Evolutionary conservation across 2,888 invertebrate species (phyloP).

Genomic region (Gnatocerus cornutus): DNA sequence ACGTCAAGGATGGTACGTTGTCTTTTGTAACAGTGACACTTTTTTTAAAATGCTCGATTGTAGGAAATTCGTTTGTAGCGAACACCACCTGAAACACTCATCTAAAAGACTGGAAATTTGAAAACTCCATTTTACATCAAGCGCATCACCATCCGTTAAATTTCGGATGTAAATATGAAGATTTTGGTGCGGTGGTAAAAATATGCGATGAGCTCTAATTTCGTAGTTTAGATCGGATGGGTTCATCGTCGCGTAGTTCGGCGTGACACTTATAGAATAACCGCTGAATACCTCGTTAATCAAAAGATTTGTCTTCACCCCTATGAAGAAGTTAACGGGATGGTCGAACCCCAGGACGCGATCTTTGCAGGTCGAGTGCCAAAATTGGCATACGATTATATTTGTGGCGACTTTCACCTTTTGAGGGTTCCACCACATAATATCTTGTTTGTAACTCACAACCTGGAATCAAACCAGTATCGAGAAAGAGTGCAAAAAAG

Average conservation of each 20-base stretch:
- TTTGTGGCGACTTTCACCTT: conserved; percentile 2
- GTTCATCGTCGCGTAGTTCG: too few species aligned
- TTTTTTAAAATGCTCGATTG: conserved; percentile 5
- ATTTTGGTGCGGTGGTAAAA: neutral
- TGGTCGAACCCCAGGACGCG: conserved; percentile 3
- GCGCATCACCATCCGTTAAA: neutral
- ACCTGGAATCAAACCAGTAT: neutral
- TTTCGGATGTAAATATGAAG: neutral
- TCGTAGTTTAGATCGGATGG: neutral
- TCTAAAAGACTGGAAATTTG: neutral
- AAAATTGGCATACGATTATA: conserved; percentile 13
- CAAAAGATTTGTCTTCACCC: neutral
- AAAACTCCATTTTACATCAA: conserved; percentile 1
- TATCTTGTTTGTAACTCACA: conserved; percentile 14
- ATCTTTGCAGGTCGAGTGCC: conserved; percentile 33
- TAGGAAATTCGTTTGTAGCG: conserved; percentile 9
- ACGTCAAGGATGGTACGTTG: neutral
- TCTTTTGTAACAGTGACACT: neutral
- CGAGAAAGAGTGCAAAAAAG: neutral
- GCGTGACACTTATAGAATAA: too few species aligned
- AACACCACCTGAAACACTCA: conserved; percentile 7
- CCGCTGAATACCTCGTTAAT: neutral
- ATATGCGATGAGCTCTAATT: neutral
- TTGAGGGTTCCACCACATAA: conserved; percentile 36
- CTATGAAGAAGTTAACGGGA: conserved; percentile 14